Evolutionary conservation across 2,797 vertebrate species (phyloP), one percentile per base, ranked within the genome.

Genomic region (Phylloscopus collybita): DNA sequence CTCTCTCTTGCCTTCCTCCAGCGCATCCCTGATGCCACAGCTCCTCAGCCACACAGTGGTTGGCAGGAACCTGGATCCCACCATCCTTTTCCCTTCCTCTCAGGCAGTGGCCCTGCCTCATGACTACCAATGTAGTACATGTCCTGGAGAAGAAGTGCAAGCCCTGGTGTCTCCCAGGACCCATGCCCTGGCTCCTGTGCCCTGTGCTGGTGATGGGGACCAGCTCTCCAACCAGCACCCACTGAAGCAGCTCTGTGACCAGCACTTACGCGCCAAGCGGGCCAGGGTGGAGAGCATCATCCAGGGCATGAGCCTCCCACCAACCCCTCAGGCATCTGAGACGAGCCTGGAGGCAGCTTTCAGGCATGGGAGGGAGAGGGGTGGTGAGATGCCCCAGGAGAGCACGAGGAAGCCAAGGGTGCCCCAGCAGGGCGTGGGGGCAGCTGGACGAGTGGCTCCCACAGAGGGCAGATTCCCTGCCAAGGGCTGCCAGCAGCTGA

Each of bases 231-330:
- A 97, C 3, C 98, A 98, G 81, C 98, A 99, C 81, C 96, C 98
- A 80, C 97, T 82, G 16, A 98, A 98, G 47, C 98, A 98, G 73
- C 97, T 98, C 29, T 69, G 98, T 11, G 93, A 97, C 5, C 98
- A 99, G 85, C 98, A 99, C 73, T 92, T 99, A 84, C 98, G 93
- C 96, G 99, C 99, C 54, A 99, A 99, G 93, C 97, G 98, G 45
- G 99, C 99, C 87, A 97, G 99, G 72, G 99, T 99, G 89, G 99
- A 99, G 96, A 99, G 99, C 96, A 99, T 99, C 65, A 98, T 99
- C 90, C 98, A 97, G 92, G 98, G 99, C 59, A 99, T 99, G 98
- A 98, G 97, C 6, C 97, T 98, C 44, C 98, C 98, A 71, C 98
- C 98, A n/a, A 96, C 94, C 45, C 93, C 97, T 54, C 93, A 91